phyloP scores from a whole-genome alignment of 2,888 invertebrate genomes.

The Chromoteleia sp. region DNA sequence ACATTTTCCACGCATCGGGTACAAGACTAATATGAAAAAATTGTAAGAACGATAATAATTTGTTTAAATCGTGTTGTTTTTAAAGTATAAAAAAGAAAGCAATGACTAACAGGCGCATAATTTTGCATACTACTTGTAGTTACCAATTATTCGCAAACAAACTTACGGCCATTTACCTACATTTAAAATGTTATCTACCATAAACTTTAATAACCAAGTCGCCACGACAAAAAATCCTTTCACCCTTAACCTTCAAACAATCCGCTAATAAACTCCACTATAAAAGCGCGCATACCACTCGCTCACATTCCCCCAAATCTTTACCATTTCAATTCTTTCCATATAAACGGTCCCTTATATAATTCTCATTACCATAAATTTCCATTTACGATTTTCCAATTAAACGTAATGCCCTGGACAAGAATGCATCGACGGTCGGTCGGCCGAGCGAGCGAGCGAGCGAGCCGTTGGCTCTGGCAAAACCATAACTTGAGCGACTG shows the following conservation, averaged over 20 bases:
- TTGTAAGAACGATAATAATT: not conserved
- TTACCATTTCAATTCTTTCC: slow-evolving; percentile 30
- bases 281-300: slow-evolving; percentile 23
- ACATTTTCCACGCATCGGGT: too few relatives aligned
- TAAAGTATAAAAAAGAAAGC: not conserved
- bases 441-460: not conserved
- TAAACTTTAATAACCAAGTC: slow-evolving; percentile 56
- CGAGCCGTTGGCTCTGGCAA: not conserved
- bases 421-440: slow-evolving; percentile 25
- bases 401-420: slow-evolving; percentile 45
- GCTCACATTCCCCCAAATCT: slow-evolving; percentile 39
- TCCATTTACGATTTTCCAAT: slow-evolving; percentile 67
- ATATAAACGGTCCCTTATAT: slow-evolving; percentile 47
- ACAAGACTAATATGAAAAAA: too few relatives aligned
- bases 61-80: not conserved
- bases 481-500: slow-evolving; percentile 41
- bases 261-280: slow-evolving; percentile 48
- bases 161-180: slow-evolving; percentile 23
- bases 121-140: not conserved
- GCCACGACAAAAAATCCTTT: slow-evolving; percentile 21
- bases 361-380: slow-evolving; percentile 64
- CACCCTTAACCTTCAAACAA: slow-evolving; percentile 63
- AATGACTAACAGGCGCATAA: slow-evolving; percentile 1
- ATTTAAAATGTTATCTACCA: slow-evolving; percentile 27
- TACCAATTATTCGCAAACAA: slow-evolving; percentile 20